Conservation (phyloP, 2,113 vertebrate species). For the Telmatochromis sp. region DNA sequence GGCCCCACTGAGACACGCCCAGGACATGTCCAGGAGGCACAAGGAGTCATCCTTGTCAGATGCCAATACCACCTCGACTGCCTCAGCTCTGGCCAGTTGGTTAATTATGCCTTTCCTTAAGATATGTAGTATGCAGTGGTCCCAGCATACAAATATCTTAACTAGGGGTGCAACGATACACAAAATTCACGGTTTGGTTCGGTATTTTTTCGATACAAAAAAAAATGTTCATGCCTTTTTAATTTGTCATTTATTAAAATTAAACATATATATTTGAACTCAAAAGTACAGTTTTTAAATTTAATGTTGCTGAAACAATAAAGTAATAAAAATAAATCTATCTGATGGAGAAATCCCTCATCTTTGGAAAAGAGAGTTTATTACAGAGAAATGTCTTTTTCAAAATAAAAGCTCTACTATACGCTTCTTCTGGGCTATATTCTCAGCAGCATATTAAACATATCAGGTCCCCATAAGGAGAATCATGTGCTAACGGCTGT, state of each 20-base stretch:
- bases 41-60: background rate
- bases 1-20: background rate
- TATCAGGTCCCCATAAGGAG: too few species aligned
- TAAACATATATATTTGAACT: background rate
- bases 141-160: background rate
- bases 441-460: too few species aligned
- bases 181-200: background rate
- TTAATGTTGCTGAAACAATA: background rate
- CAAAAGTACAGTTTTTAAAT: background rate
- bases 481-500: too few species aligned
- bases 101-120: background rate
- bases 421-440: background rate
- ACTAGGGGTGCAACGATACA: background rate
- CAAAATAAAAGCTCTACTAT: too few species aligned
- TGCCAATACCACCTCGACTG: background rate
- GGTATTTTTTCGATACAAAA: accelerated
- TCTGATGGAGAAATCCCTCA: accelerated
- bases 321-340: background rate
- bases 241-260: background rate
- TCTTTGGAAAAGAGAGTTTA: background rate
- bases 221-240: too few species aligned
- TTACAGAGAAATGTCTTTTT: background rate
- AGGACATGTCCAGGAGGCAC: background rate
- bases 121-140: background rate
- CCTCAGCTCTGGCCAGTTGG: background rate